Evolutionary conservation across 2,113 vertebrate species (phyloP).

Genomic region (Promerops cafer): DNA sequence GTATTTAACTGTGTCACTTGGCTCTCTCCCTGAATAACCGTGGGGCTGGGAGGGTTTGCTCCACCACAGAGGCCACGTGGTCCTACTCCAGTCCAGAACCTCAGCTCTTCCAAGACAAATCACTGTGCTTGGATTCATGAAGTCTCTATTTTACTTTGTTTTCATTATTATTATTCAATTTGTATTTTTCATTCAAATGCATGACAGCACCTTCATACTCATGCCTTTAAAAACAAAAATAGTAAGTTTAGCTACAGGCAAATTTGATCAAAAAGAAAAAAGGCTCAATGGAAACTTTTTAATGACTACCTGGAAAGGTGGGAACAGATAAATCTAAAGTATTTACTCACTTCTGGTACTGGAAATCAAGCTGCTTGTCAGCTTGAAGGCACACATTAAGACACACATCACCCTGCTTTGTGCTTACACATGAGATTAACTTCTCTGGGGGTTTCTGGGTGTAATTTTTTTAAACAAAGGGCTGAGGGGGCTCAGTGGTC

Average conservation of each 20-base stretch:
- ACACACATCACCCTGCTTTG: neutral
- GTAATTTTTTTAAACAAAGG: neutral
- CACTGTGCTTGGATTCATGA: neutral
- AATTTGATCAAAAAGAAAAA: neutral
- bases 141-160: neutral
- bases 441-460: neutral
- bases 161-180: neutral
- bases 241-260: neutral
- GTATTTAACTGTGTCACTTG: neutral
- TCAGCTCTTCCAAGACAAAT: neutral
- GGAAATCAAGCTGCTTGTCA: neutral
- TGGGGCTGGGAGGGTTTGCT: neutral
- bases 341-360: neutral
- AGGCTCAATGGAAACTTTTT: neutral
- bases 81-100: neutral
- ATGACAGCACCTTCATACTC: rapidly evolving
- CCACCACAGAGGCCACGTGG: neutral
- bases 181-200: neutral
- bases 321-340: neutral
- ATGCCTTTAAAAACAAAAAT: rapidly evolving
- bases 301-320: neutral
- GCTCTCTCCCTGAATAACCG: neutral
- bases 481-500: neutral
- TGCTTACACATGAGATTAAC: neutral
- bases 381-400: neutral